Conservation (phyloP, 2,797 vertebrate genomes). For the Lycodopsis pacificus region DNA sequence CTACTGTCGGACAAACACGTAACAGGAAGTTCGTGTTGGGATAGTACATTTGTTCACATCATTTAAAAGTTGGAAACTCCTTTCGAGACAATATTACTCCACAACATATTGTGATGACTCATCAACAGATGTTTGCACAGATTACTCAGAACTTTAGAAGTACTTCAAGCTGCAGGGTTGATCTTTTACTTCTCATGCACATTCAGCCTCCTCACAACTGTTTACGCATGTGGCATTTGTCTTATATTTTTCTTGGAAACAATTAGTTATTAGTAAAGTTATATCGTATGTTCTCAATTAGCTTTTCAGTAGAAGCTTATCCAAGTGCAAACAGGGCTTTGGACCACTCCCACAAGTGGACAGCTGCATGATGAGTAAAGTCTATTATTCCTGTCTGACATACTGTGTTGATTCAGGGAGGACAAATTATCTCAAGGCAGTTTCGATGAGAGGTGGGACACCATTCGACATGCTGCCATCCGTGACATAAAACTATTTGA, state of each 20-base stretch:
- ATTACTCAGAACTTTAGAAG: neutral
- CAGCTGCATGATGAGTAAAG: slow-evolving; percentile 70
- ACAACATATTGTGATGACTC: too few relatives aligned
- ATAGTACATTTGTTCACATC: neutral
- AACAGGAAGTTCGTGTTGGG: neutral
- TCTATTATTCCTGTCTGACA: slow-evolving; percentile 25
- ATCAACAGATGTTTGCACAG: neutral
- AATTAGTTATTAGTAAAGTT: neutral
- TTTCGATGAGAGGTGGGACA: slow-evolving; percentile 29
- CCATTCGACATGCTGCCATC: neutral
- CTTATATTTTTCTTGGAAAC: slow-evolving; percentile 7
- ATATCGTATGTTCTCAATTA: slow-evolving; percentile 15
- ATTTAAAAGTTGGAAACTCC: neutral
- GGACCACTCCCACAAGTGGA: slow-evolving; percentile 60
- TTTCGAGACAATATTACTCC: neutral
- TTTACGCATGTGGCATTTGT: slow-evolving; percentile 1
- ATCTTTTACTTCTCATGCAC: neutral
- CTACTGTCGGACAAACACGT: neutral
- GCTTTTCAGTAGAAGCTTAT: slow-evolving; percentile 47
- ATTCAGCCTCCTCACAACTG: neutral
- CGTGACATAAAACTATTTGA: slow-evolving; percentile 24
- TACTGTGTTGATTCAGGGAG: slow-evolving; percentile 73
- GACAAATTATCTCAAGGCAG: slow-evolving; percentile 38
- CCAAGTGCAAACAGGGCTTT: slow-evolving; percentile 76
- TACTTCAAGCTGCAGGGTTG: neutral